Evolutionary conservation across 2,113 vertebrate genomes (phyloP).

Genomic region (Callionymus lyra): DNA sequence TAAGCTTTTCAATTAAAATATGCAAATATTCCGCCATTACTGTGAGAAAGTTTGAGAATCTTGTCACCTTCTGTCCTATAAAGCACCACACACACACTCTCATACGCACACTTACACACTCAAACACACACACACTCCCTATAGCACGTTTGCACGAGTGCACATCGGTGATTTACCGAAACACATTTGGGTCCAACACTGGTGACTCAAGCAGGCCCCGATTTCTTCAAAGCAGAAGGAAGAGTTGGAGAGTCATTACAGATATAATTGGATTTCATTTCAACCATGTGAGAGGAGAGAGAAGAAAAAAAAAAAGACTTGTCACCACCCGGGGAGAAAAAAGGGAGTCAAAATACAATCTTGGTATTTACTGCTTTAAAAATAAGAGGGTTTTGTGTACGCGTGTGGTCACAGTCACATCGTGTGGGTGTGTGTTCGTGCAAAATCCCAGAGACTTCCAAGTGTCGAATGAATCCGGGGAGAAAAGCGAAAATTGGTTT

Average conservation of each 20-base stretch:
- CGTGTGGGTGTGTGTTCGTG: conserved; percentile 11
- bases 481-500: conserved; percentile 22
- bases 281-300: conserved; percentile 50
- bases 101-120: conserved; percentile 7
- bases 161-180: conserved; percentile 40
- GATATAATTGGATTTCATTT: conserved; percentile 63
- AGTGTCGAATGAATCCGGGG: conserved; percentile 29
- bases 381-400: conserved; percentile 15
- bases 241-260: conserved; percentile 51
- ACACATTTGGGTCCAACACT: conserved; percentile 39
- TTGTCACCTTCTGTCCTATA: conserved; percentile 7
- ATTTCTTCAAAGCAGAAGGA: conserved; percentile 56
- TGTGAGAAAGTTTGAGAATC: conserved; percentile 40
- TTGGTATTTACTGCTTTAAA: conserved; percentile 34
- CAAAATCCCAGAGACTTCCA: conserved; percentile 26
- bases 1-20: conserved; percentile 62
- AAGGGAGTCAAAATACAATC: conserved; percentile 44
- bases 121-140: conserved; percentile 11
- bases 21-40: conserved; percentile 50
- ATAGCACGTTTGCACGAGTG: conserved; percentile 30
- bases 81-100: conserved; percentile 3
- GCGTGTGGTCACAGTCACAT: conserved; percentile 1
- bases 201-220: conserved; percentile 48
- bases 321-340: conserved; percentile 41
- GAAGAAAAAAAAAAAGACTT: conserved; percentile 42